phyloP scores from a whole-genome alignment of 2,888 invertebrate genomes.

The Embidobia sp. region DNA sequence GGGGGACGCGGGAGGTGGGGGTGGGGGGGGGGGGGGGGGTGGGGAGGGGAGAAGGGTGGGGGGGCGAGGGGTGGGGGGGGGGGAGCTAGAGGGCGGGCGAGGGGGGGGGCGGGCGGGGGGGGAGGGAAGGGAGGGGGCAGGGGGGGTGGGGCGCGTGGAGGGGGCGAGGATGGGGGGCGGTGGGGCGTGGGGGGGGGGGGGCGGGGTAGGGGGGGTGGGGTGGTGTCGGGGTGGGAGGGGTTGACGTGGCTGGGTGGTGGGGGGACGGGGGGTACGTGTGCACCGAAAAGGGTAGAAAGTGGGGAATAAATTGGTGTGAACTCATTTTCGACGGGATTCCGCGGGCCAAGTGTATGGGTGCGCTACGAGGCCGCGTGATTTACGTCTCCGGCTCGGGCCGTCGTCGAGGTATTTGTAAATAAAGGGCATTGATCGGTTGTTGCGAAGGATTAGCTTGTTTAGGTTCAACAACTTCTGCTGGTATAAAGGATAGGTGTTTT shows the following conservation, averaged over 20 bases:
- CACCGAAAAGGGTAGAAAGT: constrained; percentile 70
- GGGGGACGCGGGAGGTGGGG: too few relatives aligned
- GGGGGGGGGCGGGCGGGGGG: too few relatives aligned
- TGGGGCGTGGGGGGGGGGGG: too few relatives aligned
- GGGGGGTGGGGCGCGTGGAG: too few relatives aligned
- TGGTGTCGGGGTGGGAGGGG: too few relatives aligned
- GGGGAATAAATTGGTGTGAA: constrained; percentile 65
- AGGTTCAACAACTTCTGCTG: constrained; percentile 20
- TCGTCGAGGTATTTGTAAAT: constrained; percentile 55
- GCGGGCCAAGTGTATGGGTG: constrained; percentile 16
- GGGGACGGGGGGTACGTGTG: constrained; percentile 64
- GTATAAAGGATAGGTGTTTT: background rate
- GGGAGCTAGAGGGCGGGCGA: too few relatives aligned
- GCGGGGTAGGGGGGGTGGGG: too few relatives aligned
- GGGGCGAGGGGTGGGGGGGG: too few relatives aligned
- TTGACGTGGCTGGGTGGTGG: constrained; percentile 59
- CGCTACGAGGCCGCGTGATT: constrained; percentile 19
- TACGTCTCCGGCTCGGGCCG: constrained; percentile 27
- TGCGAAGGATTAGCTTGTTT: constrained; percentile 29
- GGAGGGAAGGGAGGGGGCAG: too few relatives aligned
- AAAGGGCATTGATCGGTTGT: constrained; percentile 53
- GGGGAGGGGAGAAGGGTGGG: too few relatives aligned
- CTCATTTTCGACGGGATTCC: constrained; percentile 61
- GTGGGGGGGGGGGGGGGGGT: too few relatives aligned
- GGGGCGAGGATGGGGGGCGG: too few relatives aligned